phyloP scores from a whole-genome alignment of 2,797 vertebrate genomes.

The Halcyon leucocephala region DNA sequence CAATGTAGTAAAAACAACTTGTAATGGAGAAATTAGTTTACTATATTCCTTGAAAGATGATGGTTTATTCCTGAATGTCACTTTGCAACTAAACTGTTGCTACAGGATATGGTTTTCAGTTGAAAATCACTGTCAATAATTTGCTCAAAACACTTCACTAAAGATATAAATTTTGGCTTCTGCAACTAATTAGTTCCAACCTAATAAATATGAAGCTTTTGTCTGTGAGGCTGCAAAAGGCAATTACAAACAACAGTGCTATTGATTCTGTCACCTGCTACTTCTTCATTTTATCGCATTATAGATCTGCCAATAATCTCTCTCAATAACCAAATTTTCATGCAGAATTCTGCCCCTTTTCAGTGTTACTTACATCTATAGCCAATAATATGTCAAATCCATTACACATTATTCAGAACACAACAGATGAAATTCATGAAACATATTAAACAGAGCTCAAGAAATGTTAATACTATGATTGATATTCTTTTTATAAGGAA shows the following conservation, averaged over 20 bases:
- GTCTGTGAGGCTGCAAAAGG: conserved; percentile 4
- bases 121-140: conserved; percentile 51
- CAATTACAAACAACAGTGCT: background rate
- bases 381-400: background rate
- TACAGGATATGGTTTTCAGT: background rate
- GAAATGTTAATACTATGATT: background rate
- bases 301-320: background rate
- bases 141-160: conserved; percentile 45
- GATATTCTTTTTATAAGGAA: background rate
- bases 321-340: background rate
- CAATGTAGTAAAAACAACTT: background rate
- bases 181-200: conserved; percentile 21
- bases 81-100: background rate
- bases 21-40: background rate
- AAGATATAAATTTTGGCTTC: background rate
- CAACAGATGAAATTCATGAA: background rate
- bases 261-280: background rate
- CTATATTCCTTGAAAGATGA: background rate
- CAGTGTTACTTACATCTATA: background rate
- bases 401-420: background rate
- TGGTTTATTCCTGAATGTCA: background rate
- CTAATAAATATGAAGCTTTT: background rate
- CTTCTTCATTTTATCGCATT: background rate
- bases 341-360: background rate
- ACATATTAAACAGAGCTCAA: background rate